These are phyloP conservation scores for Athetis lepigone DNA, from an alignment of 2,888 invertebrate genomes.

Conservation along the genomic window DNA sequence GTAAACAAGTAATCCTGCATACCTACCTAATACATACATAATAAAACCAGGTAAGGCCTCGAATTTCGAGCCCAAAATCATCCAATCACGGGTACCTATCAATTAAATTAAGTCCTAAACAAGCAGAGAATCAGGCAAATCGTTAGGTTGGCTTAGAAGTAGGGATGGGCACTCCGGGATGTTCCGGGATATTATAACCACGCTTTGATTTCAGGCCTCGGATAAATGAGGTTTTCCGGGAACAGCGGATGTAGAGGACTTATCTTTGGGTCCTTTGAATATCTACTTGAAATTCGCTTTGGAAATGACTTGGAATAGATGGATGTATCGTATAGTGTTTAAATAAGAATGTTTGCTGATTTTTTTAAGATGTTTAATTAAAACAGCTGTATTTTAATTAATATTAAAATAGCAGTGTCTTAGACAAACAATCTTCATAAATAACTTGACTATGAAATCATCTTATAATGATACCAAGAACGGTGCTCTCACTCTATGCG, in stretches of 20 bases:
- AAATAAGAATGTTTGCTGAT: too few species aligned
- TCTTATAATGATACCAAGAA: too few species aligned
- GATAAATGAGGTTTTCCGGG: conserved; percentile 1
- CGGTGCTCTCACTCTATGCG: too few species aligned
- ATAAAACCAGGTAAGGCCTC: conserved; percentile 49
- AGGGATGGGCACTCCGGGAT: conserved; percentile 35
- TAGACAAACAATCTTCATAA: too few species aligned
- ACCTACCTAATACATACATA: conserved; percentile 44
- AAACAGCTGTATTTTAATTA: too few species aligned
- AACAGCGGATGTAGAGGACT: not conserved
- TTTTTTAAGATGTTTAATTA: too few species aligned
- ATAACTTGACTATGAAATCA: too few species aligned
- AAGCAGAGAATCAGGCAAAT: conserved; percentile 70
- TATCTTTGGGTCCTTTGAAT: not conserved
- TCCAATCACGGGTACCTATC: conserved; percentile 70
- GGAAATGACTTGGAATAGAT: not conserved
- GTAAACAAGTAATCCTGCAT: conserved; percentile 16
- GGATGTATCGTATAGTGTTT: too few species aligned
- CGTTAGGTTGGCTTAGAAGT: conserved; percentile 57
- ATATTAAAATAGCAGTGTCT: too few species aligned
- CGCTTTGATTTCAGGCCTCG: conserved; percentile 9
- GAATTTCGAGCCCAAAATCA: conserved; percentile 57
- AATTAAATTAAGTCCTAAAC: conserved; percentile 74
- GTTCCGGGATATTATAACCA: conserved; percentile 10
- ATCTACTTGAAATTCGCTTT: not conserved